These are phyloP conservation scores for human DNA, from an alignment of 2,113 vertebrate genomes.

Conservation along the genomic window DNA sequence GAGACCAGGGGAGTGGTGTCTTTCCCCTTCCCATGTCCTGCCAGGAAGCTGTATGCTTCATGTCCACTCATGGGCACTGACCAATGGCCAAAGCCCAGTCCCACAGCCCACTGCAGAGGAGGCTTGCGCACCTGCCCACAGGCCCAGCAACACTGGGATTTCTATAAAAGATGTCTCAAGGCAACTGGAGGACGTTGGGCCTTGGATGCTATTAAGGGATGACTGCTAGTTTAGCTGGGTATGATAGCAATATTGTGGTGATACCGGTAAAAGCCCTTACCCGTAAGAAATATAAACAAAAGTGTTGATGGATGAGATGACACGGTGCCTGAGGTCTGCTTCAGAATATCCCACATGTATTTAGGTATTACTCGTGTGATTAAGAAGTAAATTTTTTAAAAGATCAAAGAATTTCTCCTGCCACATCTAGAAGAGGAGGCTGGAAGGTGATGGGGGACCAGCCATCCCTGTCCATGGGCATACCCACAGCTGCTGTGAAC, in stretches of 20 bases:
- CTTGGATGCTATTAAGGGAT: not conserved
- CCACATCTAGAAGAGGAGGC: not conserved
- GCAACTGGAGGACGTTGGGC: not conserved
- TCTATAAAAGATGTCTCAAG: not conserved
- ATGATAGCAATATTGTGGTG: not conserved
- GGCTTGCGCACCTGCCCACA: not conserved
- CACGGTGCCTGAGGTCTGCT: not conserved
- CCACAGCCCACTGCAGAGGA: too few relatives aligned
- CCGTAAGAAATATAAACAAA: not conserved
- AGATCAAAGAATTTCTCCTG: not conserved
- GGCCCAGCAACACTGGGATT: not conserved
- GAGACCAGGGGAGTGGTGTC: not conserved
- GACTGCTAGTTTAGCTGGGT: not conserved
- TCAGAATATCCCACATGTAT: not conserved
- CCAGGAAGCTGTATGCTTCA: not conserved
- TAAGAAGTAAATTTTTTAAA: not conserved
- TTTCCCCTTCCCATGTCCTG: not conserved
- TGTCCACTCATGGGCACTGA: not conserved
- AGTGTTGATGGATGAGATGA: not conserved
- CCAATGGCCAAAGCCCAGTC: not conserved
- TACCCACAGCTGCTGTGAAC: not conserved
- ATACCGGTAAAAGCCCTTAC: not conserved
- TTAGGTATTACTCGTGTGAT: too few relatives aligned
- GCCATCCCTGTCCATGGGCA: not conserved
- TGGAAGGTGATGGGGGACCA: not conserved